Base-by-base conservation (phyloP, 2,113 vertebrate genomes). In the Poeciliopsis prolifica region DNA sequence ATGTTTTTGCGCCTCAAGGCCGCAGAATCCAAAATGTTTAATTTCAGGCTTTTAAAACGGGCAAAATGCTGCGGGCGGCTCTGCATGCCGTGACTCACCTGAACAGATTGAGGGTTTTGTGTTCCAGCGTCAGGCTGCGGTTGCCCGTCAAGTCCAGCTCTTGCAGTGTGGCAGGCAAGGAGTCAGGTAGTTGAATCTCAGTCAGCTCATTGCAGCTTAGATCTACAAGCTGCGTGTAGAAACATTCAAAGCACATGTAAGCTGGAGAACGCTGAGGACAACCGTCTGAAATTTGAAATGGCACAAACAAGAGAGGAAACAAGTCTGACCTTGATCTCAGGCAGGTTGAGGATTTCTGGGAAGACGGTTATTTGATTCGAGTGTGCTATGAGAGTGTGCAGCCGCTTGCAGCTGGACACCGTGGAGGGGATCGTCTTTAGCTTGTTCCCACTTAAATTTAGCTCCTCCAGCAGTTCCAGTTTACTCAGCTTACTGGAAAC, bases 371-470 rank as follows among this genome's bases (percentile, higher is more conserved):
- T 97, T 89, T 96, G 94, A 86, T 99, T 99, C 72, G 97, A 97
- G 90, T 99, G 98, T 70, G 96, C 95, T 26, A 96, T 94, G 74
- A 99, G 96, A 0, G 96, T 97, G 86, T 97, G 98, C 71, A 99
- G 95, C 54, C 94, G 94, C 89, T 96, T 97, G 90, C 97, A 98
- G 94, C 96, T 97, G 75, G 96, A 95, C 83, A 99, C 95, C 0
- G 98, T 99, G 71, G 97, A 98, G 63, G 98, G 98, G 89, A 99
- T 96, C 12, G 95, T 95, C 95, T 97, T 98, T 82, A 99, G 93
- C 78, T 96, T 97, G 94, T 99, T 99, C 66, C 98, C 96, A 79
- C 97, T 99, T 75, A 99, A 88, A 88, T 99, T 98, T 62, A 99
- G 92, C 90, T 99, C 98, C 88, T 99, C 98, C 87, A 99, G 90